phyloP scores from a whole-genome alignment of 2,888 invertebrate species.

The Lasioglossum malachurum region DNA sequence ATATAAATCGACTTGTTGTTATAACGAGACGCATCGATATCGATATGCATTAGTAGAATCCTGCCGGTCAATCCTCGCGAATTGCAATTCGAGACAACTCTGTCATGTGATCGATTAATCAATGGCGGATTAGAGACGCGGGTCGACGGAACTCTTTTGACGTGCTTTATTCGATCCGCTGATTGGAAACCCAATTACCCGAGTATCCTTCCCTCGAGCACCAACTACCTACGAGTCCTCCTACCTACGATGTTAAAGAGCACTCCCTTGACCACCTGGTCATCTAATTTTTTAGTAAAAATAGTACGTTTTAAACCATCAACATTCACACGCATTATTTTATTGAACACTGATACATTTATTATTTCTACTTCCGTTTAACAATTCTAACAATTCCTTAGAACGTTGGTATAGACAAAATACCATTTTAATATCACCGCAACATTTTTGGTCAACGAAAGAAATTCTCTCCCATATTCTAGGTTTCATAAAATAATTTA shows the following conservation, averaged over 20 bases:
- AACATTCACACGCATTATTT: too few species aligned
- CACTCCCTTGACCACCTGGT: too few species aligned
- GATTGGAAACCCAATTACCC: background rate
- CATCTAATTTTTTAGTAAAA: too few species aligned
- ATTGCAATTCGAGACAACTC: background rate
- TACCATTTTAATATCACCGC: too few species aligned
- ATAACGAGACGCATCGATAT: background rate
- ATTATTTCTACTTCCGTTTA: too few species aligned
- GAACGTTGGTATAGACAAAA: too few species aligned
- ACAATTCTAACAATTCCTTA: too few species aligned
- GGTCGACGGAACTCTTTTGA: background rate
- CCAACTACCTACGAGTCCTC: background rate
- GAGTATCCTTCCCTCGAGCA: background rate
- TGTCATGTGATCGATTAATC: background rate
- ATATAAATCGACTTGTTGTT: background rate
- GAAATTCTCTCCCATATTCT: background rate
- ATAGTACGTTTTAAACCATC: too few species aligned
- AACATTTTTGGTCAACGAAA: too few species aligned
- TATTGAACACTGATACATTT: too few species aligned
- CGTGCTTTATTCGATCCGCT: background rate
- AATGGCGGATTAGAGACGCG: background rate
- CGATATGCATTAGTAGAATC: slow-evolving; percentile 4
- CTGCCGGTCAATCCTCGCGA: background rate
- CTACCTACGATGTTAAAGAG: too few species aligned
- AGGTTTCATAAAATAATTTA: background rate